Evolutionary conservation across 1,140 invertebrate species (phyloP).

Genomic region (Zaprionus gabonicus): DNA sequence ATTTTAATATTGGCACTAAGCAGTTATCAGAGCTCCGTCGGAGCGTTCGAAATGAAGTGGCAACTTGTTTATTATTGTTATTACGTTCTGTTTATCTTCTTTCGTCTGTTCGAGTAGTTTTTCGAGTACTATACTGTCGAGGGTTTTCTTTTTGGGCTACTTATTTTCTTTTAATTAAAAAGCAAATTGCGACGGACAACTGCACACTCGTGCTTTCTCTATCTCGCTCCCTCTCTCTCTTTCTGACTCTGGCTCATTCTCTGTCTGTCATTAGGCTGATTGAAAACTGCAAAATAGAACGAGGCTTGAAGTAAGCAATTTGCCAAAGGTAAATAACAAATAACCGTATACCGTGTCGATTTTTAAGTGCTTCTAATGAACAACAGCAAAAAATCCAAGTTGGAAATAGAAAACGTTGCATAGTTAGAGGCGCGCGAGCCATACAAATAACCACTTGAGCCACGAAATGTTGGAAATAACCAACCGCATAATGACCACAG

Average conservation of each 20-base stretch:
- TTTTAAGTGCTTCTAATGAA: conserved; percentile 78
- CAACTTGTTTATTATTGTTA: conserved; percentile 82
- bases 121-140: conserved; percentile 70
- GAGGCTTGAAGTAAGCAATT: conserved; percentile 72
- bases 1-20: conserved; percentile 81
- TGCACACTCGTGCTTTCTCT: conserved; percentile 3
- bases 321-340: conserved; percentile 64
- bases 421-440: conserved; percentile 51
- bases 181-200: conserved; percentile 59
- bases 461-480: conserved; percentile 75
- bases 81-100: conserved; percentile 58
- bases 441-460: conserved; percentile 75
- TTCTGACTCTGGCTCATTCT: conserved; percentile 9
- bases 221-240: not conserved
- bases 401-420: conserved; percentile 42
- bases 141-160: conserved; percentile 62
- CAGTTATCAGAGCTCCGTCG: conserved; percentile 66
- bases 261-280: conserved; percentile 76
- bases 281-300: conserved; percentile 60
- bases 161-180: conserved; percentile 82
- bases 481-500: conserved; percentile 77
- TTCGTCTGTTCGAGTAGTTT: conserved; percentile 38
- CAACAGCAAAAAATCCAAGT: conserved; percentile 36
- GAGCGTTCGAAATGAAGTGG: conserved; percentile 79
- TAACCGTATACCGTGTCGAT: conserved; percentile 78